Evolutionary conservation across 2,797 vertebrate genomes (phyloP), one percentile per base, ranked within the genome.

Genomic region (Ispidina picta): DNA sequence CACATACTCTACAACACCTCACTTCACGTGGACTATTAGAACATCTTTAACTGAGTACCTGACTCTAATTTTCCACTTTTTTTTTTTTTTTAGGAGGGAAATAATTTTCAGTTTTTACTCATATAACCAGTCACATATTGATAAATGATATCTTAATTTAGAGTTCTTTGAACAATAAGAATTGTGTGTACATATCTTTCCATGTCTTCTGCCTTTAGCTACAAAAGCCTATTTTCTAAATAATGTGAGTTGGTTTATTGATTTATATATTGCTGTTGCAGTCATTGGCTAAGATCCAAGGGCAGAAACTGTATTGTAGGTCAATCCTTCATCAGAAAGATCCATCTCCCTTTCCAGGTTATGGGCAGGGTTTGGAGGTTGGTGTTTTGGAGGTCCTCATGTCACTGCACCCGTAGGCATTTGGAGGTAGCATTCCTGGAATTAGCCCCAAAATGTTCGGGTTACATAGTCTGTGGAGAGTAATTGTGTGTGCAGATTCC

Each of bases 401-500:
- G 2, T 49, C 44, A 49, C 55, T 69, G 69, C 51, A 28, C 9
- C 5, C 0, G 1, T 31, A 28, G 29, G 4, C 12, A 11, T 60
- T 76, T 79, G 55, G 44, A 79, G 31, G 26, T 29, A 68, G 12
- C 0, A 0, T 69, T 77, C 54, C 43, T 68, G 15, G 43, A 69
- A 75, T 55, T 37, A 92, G 51, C 68, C 51, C 12, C 39, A 22
- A 19, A 35, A 2, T 2, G 7, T 2, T 92, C 77, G 28, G 41
- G 20, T 66, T 81, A 46, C 51, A 6, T 9, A 46, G 29, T 64
- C 35, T 77, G 0, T 58, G 75, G 22, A 64, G 14, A 25, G 22
- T 19, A 41, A 77, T 25, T 0, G 0, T 31, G 20, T 39, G 28
- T 66, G 28, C 5, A 5, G 15, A 26, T 60, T 86, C 71, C 51